Base-by-base conservation (phyloP, 92 coral and sea anemone genomes). In the Chrysogorgia sp. region DNA sequence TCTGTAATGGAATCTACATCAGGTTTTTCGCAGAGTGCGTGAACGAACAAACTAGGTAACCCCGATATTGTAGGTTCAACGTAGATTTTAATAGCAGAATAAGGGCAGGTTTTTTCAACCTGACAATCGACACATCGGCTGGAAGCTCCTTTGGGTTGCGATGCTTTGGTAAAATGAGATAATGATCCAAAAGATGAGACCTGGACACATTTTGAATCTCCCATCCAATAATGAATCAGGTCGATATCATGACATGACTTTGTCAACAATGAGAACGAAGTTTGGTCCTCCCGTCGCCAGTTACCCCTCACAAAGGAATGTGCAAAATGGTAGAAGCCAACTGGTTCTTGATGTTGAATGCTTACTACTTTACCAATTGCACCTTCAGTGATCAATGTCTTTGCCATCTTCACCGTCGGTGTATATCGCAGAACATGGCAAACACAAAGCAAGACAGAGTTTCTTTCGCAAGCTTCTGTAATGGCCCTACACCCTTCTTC, bases 171-270 rank as follows among this genome's bases (percentile, higher is more conserved):
- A 34, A 69, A 69, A 19, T 69, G 76, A 10, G 19, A 28, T 8
- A 69, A 50, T 14, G 43, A 37, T 25, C 76, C 76, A 69, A 49
- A 45, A 7, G 76, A 69, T 21, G 43, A 52, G 22, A 69, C 34
- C 3, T 32, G 22, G 12, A 40, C 21, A 69, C 76, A 69, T 53
- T 69, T 69, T 14, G 15, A 52, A 29, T 47, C 76, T 24, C 60
- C 76, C 76, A 69, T 47, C 76, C 76, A 69, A 53, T 23, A 69
- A 21, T 29, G 34, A 20, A 69, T 69, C 4, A 69, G 41, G 56
- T 69, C 76, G n/a, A 69, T 69, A 45, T 69, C 76, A 32, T 69
- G 76, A 41, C 76, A 69, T n/a, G 56, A 69, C 34, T 69, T 69
- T 32, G 76, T 53, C 48, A 69, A 24, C 40, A 69, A 33, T 6